These are phyloP conservation scores for Galeopterus variegatus DNA, from an alignment of 2,113 vertebrate genomes.

Conservation along the genomic window DNA sequence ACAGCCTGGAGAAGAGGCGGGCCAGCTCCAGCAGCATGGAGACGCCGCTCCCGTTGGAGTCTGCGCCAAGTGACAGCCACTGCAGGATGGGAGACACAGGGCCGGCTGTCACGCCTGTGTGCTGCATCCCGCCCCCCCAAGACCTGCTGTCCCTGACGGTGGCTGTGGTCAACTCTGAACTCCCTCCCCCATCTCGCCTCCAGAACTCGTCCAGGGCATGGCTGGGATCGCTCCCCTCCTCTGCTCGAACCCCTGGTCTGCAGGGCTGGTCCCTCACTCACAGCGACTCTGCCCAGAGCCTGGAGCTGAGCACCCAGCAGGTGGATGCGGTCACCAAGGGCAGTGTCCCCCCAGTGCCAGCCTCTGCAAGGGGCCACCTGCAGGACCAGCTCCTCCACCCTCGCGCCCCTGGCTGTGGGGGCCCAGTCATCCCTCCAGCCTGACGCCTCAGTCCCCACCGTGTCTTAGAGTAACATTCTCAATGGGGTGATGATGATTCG, in stretches of 20 bases:
- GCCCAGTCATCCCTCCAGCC: no score
- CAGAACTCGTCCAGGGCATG: background rate
- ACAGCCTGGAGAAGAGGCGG: conserved; percentile 97
- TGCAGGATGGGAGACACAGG: conserved; percentile 74
- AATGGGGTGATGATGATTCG: background rate
- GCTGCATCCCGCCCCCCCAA: no score
- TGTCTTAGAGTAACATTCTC: background rate
- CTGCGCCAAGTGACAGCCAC: conserved; percentile 98
- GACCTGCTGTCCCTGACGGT: background rate
- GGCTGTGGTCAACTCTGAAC: background rate
- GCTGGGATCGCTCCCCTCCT: background rate
- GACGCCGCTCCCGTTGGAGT: conserved; percentile 97
- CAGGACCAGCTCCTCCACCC: rapidly evolving
- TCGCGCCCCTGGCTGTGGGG: rapidly evolving
- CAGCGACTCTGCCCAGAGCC: background rate
- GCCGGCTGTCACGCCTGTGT: background rate
- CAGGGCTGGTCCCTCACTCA: background rate
- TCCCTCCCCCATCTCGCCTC: no score
- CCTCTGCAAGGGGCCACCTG: background rate
- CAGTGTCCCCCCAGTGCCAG: background rate
- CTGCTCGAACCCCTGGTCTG: background rate
- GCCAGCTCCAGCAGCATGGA: conserved; percentile 96
- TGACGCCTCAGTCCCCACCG: no score
- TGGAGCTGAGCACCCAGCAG: background rate
- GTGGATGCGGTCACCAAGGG: background rate